Percentiles rank a stretch among this genome's conserved stretches.
Conservation (phyloP, 2,888 invertebrate species). For the Aromia moschata region DNA sequence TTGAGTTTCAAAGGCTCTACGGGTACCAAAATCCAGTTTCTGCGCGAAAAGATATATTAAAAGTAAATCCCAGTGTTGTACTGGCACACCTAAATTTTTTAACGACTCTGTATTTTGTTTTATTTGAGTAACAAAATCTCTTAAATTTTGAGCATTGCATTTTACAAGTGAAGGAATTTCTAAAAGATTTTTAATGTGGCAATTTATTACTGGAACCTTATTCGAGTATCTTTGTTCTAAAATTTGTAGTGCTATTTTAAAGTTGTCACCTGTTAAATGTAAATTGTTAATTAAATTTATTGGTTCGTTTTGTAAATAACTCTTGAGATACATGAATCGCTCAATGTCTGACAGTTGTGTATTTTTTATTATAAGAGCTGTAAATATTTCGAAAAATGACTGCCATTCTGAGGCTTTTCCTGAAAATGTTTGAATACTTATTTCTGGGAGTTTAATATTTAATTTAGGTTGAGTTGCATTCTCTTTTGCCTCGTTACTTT, state of each 20-base stretch:
- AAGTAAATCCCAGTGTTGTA: not conserved
- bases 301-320: constrained; percentile 1
- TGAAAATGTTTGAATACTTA: constrained; percentile 7
- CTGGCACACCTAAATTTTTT: not conserved
- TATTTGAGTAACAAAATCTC: constrained; percentile 9
- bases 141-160: not conserved
- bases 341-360: constrained; percentile 11
- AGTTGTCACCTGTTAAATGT: constrained; percentile 17
- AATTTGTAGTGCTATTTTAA: constrained; percentile 12
- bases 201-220: constrained; percentile 9
- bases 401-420: constrained; percentile 17
- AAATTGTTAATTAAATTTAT: constrained; percentile 19
- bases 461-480: not conserved
- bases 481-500: not conserved
- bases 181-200: constrained; percentile 16
- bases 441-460: not conserved
- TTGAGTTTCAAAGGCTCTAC: constrained; percentile 23
- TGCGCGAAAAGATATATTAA: constrained; percentile 4
- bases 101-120: constrained; percentile 9
- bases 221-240: constrained; percentile 21
- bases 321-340: constrained; percentile 23
- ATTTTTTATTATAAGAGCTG: constrained; percentile 16
- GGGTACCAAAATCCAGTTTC: constrained; percentile 19
- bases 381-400: constrained; percentile 20
- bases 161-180: constrained; percentile 6